Conservation (phyloP, 2,797 vertebrate genomes). For the Catostomus latipinnis region DNA sequence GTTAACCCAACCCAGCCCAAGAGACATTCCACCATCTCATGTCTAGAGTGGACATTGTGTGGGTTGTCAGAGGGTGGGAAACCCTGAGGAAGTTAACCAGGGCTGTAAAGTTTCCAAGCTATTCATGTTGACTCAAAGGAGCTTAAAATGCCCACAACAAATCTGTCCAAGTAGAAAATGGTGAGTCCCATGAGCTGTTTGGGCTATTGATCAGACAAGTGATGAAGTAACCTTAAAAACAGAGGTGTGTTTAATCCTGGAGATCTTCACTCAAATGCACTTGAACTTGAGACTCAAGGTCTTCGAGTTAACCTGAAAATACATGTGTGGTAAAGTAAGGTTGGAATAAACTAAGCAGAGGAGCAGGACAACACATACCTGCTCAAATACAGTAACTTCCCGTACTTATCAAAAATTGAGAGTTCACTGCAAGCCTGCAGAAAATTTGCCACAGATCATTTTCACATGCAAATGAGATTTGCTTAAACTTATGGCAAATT, state of each 20-base stretch:
- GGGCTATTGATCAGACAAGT: background rate
- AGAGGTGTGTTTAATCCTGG: background rate
- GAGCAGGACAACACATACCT: too few relatives aligned
- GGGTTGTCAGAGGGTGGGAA: constrained; percentile 40
- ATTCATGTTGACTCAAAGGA: background rate
- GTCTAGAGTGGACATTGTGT: constrained; percentile 50
- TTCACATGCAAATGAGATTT: too few relatives aligned
- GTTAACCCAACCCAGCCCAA: constrained; percentile 34
- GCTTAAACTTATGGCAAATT: too few relatives aligned
- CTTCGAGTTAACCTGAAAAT: background rate
- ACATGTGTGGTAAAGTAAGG: too few relatives aligned
- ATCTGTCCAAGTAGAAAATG: background rate
- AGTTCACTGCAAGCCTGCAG: too few relatives aligned
- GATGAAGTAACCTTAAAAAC: background rate
- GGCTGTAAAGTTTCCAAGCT: constrained; percentile 36
- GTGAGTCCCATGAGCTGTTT: background rate
- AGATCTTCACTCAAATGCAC: background rate
- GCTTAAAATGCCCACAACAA: background rate
- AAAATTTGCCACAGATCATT: too few relatives aligned
- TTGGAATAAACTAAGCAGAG: too few relatives aligned
- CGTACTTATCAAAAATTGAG: too few relatives aligned
- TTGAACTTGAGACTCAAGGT: background rate
- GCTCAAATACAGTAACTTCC: too few relatives aligned
- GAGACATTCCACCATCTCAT: constrained; percentile 40
- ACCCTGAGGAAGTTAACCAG: constrained; percentile 33